Evolutionary conservation across 2,888 invertebrate species (phyloP).

Genomic region (Eueremaeus valkanovi): DNA sequence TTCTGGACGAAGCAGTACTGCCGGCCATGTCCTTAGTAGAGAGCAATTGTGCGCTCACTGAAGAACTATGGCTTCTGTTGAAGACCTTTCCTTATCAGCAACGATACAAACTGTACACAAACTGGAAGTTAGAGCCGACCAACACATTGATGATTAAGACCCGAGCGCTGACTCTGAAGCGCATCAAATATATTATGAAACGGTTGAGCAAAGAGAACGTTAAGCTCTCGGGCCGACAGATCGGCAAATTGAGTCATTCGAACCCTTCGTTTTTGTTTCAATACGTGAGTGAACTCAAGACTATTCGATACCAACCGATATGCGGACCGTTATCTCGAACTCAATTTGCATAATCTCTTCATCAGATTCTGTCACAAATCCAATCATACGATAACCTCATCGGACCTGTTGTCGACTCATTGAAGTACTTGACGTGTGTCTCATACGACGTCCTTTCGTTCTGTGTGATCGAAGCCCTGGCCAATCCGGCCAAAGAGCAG

Average conservation of each 20-base stretch:
- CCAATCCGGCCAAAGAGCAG: slow-evolving; percentile 64
- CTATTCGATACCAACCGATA: background rate
- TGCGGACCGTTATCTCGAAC: background rate
- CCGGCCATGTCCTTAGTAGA: slow-evolving; percentile 88
- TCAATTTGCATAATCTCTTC: slow-evolving; percentile 36
- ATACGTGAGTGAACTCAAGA: slow-evolving; percentile 64
- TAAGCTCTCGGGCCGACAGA: slow-evolving; percentile 88
- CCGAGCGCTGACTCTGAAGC: slow-evolving; percentile 79
- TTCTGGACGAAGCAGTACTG: slow-evolving; percentile 80
- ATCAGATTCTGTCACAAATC: slow-evolving; percentile 68
- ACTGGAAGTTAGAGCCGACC: slow-evolving; percentile 90
- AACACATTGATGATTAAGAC: slow-evolving; percentile 80
- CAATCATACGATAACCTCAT: slow-evolving; percentile 92
- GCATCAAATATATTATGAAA: slow-evolving; percentile 94
- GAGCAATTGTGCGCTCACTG: slow-evolving; percentile 91
- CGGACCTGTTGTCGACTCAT: slow-evolving; percentile 91
- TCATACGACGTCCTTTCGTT: slow-evolving; percentile 95
- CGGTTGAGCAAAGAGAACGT: slow-evolving; percentile 92
- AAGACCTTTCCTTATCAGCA: slow-evolving; percentile 77
- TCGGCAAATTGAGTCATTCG: slow-evolving; percentile 94
- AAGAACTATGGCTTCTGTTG: slow-evolving; percentile 88
- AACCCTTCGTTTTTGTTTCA: slow-evolving; percentile 94
- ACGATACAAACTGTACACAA: slow-evolving; percentile 70
- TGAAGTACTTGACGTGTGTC: slow-evolving; percentile 89
- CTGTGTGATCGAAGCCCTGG: slow-evolving; percentile 88